Evolutionary conservation across 2,113 vertebrate species (phyloP).

Genomic region (Gopherus evgoodei): DNA sequence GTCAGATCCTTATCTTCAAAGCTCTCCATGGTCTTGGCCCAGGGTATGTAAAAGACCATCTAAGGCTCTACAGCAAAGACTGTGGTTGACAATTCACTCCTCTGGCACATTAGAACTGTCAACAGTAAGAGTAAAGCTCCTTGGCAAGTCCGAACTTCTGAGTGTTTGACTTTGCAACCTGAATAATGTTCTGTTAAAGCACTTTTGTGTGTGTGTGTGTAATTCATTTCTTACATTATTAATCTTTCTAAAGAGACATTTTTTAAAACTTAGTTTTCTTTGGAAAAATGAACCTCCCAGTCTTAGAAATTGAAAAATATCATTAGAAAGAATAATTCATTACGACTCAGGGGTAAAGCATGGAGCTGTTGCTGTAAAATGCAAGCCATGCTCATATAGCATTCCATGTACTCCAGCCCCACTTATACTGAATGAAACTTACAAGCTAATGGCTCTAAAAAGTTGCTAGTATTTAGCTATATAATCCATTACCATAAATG

Average conservation of each 20-base stretch:
- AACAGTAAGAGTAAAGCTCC: too few species aligned
- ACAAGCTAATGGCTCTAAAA: neutral
- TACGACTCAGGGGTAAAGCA: neutral
- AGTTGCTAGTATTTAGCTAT: neutral
- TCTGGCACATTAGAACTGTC: too few species aligned
- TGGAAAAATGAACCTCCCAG: neutral
- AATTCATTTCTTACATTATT: neutral
- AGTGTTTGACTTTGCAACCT: too few species aligned
- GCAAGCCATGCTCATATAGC: neutral
- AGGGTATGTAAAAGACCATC: neutral
- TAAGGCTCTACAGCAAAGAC: neutral
- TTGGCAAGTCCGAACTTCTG: too few species aligned
- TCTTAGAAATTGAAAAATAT: neutral
- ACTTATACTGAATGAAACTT: neutral
- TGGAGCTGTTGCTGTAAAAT: neutral
- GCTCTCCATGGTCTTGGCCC: neutral
- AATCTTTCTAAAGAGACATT: neutral
- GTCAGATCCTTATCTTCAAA: neutral
- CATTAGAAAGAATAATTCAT: neutral
- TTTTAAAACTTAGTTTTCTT: neutral
- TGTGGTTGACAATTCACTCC: neutral
- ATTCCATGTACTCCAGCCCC: neutral
- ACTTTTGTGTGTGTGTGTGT: too few species aligned
- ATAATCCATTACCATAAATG: slow-evolving; percentile 17
- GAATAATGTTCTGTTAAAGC: too few species aligned